Evolutionary conservation across 2,888 invertebrate species (phyloP).

Genomic region (Villa cingulata): DNA sequence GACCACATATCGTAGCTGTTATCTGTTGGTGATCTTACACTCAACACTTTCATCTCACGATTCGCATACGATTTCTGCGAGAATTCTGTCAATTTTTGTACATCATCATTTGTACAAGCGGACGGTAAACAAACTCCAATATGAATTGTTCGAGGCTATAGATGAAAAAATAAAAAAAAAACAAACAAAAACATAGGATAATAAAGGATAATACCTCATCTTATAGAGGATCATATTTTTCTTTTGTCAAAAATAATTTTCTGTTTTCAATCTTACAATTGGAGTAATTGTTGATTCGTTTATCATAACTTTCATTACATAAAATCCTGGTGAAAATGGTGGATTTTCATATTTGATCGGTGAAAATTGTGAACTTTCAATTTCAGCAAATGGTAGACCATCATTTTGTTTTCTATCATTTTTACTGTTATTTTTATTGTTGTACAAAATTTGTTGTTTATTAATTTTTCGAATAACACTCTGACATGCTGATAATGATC

Average conservation of each 20-base stretch:
- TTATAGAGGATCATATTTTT: too few relatives aligned
- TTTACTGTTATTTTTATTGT: neutral
- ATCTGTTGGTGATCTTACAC: conserved; percentile 55
- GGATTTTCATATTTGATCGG: conserved; percentile 37
- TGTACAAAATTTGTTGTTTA: neutral
- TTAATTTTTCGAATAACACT: conserved; percentile 24
- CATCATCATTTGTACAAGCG: conserved; percentile 49
- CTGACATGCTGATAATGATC: conserved; percentile 58
- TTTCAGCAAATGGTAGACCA: conserved; percentile 30
- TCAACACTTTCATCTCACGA: conserved; percentile 44
- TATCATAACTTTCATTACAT: conserved; percentile 46
- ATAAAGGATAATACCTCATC: neutral
- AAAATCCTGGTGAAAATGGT: conserved; percentile 56
- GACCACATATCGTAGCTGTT: conserved; percentile 47
- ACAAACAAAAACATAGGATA: neutral
- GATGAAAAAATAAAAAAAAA: neutral
- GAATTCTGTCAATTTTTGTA: conserved; percentile 43
- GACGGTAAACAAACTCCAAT: conserved; percentile 64
- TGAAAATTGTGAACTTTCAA: conserved; percentile 24
- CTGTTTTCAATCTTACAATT: conserved; percentile 24
- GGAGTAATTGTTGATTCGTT: conserved; percentile 31
- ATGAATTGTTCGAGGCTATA: conserved; percentile 54
- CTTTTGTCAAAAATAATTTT: too few relatives aligned
- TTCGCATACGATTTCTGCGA: conserved; percentile 38
- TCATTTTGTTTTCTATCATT: conserved; percentile 19